Evolutionary conservation across 2,888 invertebrate genomes (phyloP).

Genomic region (Cinara cedri): DNA sequence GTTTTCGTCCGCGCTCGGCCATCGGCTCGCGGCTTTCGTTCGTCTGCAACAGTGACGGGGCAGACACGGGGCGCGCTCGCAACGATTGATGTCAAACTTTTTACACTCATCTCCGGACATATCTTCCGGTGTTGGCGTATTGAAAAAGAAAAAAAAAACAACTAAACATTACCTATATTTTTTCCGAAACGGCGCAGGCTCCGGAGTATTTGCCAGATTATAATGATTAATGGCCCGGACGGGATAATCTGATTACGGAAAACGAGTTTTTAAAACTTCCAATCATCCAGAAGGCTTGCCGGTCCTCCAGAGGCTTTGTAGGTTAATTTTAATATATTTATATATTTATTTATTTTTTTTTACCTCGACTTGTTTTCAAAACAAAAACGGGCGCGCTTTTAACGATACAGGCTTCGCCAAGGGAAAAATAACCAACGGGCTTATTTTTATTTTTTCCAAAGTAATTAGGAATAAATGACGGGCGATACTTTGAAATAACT

Average conservation of each 20-base stretch:
- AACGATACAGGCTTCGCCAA: neutral
- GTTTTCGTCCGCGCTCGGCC: conserved; percentile 19
- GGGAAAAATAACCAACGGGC: conserved; percentile 32
- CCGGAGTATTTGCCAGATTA: conserved; percentile 36
- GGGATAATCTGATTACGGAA: conserved; percentile 51
- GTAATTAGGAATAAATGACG: conserved; percentile 37
- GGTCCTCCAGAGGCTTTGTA: conserved; percentile 42
- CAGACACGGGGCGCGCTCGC: neutral
- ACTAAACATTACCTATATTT: too few relatives aligned
- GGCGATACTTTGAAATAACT: neutral
- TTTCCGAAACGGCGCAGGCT: conserved; percentile 17
- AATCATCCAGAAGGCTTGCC: conserved; percentile 27
- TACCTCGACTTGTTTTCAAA: conserved; percentile 11
- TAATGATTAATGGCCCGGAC: conserved; percentile 50
- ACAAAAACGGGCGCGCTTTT: conserved; percentile 11
- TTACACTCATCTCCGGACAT: conserved; percentile 35
- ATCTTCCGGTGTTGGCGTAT: conserved; percentile 17
- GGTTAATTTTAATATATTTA: conserved; percentile 52
- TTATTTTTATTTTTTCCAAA: conserved; percentile 1
- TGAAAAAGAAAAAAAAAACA: neutral
- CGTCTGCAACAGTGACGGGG: neutral
- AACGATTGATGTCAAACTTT: conserved; percentile 33
- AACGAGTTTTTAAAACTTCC: conserved; percentile 56
- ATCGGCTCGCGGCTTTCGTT: neutral
- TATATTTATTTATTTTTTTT: conserved; percentile 37